These are phyloP conservation scores for Drosophila setifemur DNA, from an alignment of 1,140 invertebrate species.

Conservation along the genomic window DNA sequence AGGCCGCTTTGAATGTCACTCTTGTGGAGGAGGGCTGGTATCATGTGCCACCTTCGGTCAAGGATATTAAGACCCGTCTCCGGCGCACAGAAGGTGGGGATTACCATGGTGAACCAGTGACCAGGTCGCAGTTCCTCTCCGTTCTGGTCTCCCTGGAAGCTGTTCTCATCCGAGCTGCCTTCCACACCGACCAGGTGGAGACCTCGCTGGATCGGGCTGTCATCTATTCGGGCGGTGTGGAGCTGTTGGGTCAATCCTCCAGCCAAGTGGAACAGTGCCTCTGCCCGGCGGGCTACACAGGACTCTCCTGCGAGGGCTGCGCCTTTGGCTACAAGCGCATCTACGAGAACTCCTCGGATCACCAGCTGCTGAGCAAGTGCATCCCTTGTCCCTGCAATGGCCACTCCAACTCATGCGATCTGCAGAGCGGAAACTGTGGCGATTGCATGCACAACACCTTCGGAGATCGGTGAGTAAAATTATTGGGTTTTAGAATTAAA, in stretches of 20 bases:
- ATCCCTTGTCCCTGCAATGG: slow-evolving; percentile 94
- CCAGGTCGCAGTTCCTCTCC: slow-evolving; percentile 91
- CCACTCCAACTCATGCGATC: slow-evolving; percentile 92
- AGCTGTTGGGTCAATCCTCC: slow-evolving; percentile 50
- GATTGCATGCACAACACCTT: slow-evolving; percentile 88
- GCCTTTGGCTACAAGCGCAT: slow-evolving; percentile 92
- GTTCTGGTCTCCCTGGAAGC: slow-evolving; percentile 91
- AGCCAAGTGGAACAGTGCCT: slow-evolving; percentile 86
- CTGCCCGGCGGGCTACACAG: slow-evolving; percentile 87
- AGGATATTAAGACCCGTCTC: slow-evolving; percentile 85
- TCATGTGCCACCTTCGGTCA: slow-evolving; percentile 85
- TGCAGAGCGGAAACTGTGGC: slow-evolving; percentile 89
- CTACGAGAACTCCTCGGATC: slow-evolving; percentile 84
- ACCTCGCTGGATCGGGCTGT: slow-evolving; percentile 84
- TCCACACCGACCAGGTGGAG: slow-evolving; percentile 96
- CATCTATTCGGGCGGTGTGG: slow-evolving; percentile 78
- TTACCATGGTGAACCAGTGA: slow-evolving; percentile 86
- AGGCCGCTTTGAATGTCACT: slow-evolving; percentile 85
- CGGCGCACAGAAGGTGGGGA: slow-evolving; percentile 83
- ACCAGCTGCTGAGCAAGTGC: slow-evolving; percentile 86
- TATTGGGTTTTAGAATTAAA: not conserved
- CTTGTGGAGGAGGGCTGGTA: slow-evolving; percentile 90
- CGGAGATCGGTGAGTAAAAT: slow-evolving; percentile 83
- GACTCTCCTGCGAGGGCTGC: slow-evolving; percentile 93
- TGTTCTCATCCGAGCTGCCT: slow-evolving; percentile 94